These are phyloP conservation scores for Stenodera caucasica DNA, from an alignment of 2,888 invertebrate species.

Conservation along the genomic window DNA sequence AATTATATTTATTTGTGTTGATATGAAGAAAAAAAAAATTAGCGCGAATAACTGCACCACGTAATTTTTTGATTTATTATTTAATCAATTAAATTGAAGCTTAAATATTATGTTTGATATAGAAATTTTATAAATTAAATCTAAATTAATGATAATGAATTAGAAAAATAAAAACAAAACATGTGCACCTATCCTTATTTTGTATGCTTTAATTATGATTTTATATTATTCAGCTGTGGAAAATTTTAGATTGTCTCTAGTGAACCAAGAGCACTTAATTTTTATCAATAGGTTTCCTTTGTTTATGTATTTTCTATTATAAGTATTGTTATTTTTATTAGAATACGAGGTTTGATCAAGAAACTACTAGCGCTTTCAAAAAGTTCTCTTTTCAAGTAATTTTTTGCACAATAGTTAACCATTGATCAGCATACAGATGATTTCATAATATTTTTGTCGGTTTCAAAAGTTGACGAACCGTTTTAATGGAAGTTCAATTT, in stretches of 20 bases:
- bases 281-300: conserved; percentile 27
- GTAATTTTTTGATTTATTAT: not conserved
- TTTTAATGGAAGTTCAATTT: too few species aligned
- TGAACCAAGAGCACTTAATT: conserved; percentile 8
- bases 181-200: conserved; percentile 32
- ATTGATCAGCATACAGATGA: too few species aligned
- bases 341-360: too few species aligned
- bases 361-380: too few species aligned
- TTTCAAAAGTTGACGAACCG: too few species aligned
- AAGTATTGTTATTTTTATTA: conserved; percentile 10
- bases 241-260: conserved; percentile 10
- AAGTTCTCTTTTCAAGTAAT: too few species aligned
- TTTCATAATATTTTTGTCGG: too few species aligned
- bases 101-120: not conserved
- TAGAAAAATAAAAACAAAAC: conserved; percentile 21
- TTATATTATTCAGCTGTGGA: conserved; percentile 19
- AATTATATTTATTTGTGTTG: not conserved
- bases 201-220: conserved; percentile 15
- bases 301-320: conserved; percentile 10
- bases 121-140: too few species aligned
- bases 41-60: conserved; percentile 21
- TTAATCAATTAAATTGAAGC: not conserved
- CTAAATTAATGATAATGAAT: not conserved
- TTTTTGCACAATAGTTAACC: too few species aligned
- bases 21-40: too few species aligned